Evolutionary conservation across 2,113 vertebrate genomes (phyloP), one percentile per base, ranked within the genome.

Genomic region (Sisor rabdophorus): DNA sequence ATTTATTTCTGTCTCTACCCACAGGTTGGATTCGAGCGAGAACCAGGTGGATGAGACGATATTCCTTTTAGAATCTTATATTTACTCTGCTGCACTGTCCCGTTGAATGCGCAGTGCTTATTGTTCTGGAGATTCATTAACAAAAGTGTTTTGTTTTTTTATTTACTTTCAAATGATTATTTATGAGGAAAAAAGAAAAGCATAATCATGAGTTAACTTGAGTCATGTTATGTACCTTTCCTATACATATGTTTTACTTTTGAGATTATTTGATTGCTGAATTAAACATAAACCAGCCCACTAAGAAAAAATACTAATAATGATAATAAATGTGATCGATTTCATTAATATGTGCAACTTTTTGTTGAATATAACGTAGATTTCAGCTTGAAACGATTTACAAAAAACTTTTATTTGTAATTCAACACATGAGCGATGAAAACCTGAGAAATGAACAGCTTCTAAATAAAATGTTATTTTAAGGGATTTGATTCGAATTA

Each of bases 1-100:
- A n/a, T n/a, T n/a, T n/a, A n/a, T 50, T 47, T 76, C 20, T 77
- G 7, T 63, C 71, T 54, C 26, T 71, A 72, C 24, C 4, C 19
- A 54, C 87, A 98, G 96, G 90, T 85, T 97, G 59, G 96, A 98
- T 64, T 94, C 94, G 69, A 94, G 94, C 40, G 96, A 97, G 84
- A 96, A 93, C 84, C 95, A 97, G 77, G 95, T 97, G 16, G 95
- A 97, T 28, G 96, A 98, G 87, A 95, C 94, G 71, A 93, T 97
- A 76, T 97, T 98, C 75, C 89, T 96, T 15, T 82, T 98, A 52
- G 94, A 96, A 75, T 94, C 94, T 0, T 96, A 96, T 84, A 78
- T 96, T 7, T 87, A 76, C 61, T 88, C 91, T 48, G 87, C 91
- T 2, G 20, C 69, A 36, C 54, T 77, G 19, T 36, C 82, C 26